Percentiles rank a stretch among this genome's conserved stretches.
These are phyloP conservation scores for Cataglyphis rosenhaueri DNA, from an alignment of 2,888 invertebrate genomes.

Conservation along the genomic window DNA sequence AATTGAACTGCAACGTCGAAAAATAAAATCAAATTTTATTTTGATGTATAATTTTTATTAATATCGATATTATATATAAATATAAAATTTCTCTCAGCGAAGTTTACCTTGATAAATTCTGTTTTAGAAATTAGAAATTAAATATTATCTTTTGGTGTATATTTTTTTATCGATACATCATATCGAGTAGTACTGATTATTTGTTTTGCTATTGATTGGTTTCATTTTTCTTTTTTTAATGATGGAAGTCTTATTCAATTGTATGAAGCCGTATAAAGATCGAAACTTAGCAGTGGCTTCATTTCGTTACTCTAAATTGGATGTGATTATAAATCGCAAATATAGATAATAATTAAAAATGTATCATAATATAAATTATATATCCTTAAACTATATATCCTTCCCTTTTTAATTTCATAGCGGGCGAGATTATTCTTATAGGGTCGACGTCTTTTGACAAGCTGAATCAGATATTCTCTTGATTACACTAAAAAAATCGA, in stretches of 20 bases:
- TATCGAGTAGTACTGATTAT: neutral
- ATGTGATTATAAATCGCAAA: conserved; percentile 48
- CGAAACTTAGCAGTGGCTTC: conserved; percentile 78
- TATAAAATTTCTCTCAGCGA: neutral
- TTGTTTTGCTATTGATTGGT: neutral
- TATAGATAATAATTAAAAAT: conserved; percentile 1
- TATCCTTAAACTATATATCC: no score
- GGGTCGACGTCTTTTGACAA: neutral
- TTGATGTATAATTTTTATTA: neutral
- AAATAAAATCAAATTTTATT: neutral
- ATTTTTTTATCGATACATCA: neutral
- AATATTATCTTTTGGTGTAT: neutral
- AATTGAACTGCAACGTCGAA: conserved; percentile 1
- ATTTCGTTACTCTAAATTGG: conserved; percentile 76
- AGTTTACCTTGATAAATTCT: neutral
- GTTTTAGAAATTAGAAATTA: neutral
- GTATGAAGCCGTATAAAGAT: conserved; percentile 76
- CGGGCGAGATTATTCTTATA: neutral
- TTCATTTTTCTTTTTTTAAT: conserved; percentile 9
- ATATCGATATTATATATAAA: no score
- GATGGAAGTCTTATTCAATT: conserved; percentile 59
- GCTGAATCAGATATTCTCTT: conserved; percentile 4
- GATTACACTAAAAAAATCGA: conserved; percentile 15
- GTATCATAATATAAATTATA: no score
- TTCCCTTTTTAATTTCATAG: neutral